Percentiles rank a stretch among this genome's conserved stretches.
These are phyloP conservation scores for Ormyrus pomaceus DNA, from an alignment of 2,888 invertebrate genomes.

Conservation along the genomic window DNA sequence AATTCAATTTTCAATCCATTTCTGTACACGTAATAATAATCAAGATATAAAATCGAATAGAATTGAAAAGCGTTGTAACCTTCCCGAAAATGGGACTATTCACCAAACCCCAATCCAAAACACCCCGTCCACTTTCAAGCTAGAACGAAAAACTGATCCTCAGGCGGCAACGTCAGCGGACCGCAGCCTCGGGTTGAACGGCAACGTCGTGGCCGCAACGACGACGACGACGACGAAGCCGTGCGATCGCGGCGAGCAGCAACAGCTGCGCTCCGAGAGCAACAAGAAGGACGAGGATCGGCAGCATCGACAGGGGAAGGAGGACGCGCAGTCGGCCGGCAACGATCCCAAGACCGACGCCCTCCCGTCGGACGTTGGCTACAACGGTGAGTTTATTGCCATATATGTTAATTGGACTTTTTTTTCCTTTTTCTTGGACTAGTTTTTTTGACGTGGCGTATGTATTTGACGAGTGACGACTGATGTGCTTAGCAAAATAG, in stretches of 20 bases:
- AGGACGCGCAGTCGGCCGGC: conserved; percentile 4
- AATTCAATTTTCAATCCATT: too few relatives aligned
- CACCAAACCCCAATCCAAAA: too few relatives aligned
- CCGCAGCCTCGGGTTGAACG: conserved; percentile 61
- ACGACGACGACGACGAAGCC: conserved; percentile 58
- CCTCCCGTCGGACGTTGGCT: neutral
- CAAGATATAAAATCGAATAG: too few relatives aligned
- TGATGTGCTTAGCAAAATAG: too few relatives aligned
- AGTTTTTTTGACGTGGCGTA: too few relatives aligned
- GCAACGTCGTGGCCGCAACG: conserved; percentile 59
- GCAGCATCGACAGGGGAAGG: conserved; percentile 32
- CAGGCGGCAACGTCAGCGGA: conserved; percentile 28
- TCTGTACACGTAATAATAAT: too few relatives aligned
- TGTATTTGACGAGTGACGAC: too few relatives aligned
- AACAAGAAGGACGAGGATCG: conserved; percentile 25
- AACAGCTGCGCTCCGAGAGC: conserved; percentile 7
- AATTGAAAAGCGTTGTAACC: too few relatives aligned
- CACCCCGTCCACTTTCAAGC: too few relatives aligned
- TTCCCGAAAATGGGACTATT: too few relatives aligned
- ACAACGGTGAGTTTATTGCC: conserved; percentile 29
- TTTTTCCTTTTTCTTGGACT: neutral
- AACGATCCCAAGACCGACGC: neutral
- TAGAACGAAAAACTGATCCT: too few relatives aligned
- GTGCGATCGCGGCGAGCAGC: conserved; percentile 30
- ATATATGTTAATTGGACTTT: neutral